Percentiles rank a stretch among this genome's conserved stretches.
These are phyloP conservation scores for Notarius quadriscutis DNA, from an alignment of 2,113 vertebrate genomes.

Conservation along the genomic window DNA sequence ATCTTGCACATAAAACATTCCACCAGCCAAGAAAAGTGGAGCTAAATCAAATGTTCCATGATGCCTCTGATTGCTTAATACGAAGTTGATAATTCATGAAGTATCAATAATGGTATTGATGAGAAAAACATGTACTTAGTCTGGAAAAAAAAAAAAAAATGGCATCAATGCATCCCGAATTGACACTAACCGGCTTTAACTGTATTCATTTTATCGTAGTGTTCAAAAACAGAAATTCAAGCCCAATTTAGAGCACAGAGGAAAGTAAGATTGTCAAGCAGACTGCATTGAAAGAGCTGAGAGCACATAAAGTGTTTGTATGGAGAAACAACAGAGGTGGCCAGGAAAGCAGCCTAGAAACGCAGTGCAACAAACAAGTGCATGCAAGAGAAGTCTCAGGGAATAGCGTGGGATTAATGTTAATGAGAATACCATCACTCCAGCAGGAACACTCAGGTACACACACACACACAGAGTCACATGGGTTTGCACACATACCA, in stretches of 20 bases:
- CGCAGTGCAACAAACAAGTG: slow-evolving; percentile 47
- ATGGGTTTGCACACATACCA: slow-evolving; percentile 78
- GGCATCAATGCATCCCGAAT: neutral
- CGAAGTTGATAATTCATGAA: neutral
- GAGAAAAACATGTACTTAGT: neutral
- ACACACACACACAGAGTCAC: slow-evolving; percentile 66
- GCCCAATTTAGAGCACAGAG: neutral
- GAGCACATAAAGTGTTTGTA: slow-evolving; percentile 8
- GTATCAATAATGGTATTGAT: neutral
- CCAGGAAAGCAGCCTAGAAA: slow-evolving; percentile 16
- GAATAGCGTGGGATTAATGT: slow-evolving; percentile 70
- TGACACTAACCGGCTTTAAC: neutral
- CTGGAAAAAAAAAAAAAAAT: too few relatives aligned
- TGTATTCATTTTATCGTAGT: neutral
- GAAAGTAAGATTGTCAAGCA: slow-evolving; percentile 58
- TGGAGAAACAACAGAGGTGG: neutral
- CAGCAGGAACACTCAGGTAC: slow-evolving; percentile 48
- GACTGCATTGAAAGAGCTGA: slow-evolving; percentile 60
- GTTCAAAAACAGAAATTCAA: neutral
- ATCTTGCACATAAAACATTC: too few relatives aligned
- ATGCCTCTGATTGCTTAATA: neutral
- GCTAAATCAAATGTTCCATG: neutral
- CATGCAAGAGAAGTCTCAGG: slow-evolving; percentile 66
- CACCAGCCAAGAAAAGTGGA: neutral
- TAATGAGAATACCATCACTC: slow-evolving; percentile 70